Evolutionary conservation across 2,888 invertebrate genomes (phyloP).

Genomic region (Hemicrepidius hirtus): DNA sequence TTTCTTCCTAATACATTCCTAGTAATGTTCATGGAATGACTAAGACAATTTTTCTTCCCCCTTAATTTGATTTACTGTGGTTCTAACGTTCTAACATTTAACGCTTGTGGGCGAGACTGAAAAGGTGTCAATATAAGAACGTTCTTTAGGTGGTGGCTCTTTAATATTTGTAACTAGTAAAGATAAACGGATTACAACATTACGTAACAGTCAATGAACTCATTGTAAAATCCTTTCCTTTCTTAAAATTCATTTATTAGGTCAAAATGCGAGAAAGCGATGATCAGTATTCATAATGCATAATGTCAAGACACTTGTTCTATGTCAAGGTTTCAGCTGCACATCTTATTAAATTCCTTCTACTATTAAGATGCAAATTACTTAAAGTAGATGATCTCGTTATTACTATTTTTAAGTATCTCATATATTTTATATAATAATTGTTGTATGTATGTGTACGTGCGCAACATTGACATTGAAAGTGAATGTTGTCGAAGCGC

Average conservation of each 20-base stretch:
- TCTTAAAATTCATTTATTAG: conserved; percentile 9
- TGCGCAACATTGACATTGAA: conserved; percentile 5
- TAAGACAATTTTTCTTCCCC: too few relatives aligned
- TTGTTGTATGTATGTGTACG: too few relatives aligned
- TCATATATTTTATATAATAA: too few relatives aligned
- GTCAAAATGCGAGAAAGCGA: conserved; percentile 12
- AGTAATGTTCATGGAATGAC: too few relatives aligned
- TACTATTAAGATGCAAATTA: background rate
- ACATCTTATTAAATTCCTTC: conserved; percentile 20
- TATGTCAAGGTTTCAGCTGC: conserved; percentile 22
- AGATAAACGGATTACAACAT: conserved; percentile 50
- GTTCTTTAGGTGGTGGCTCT: background rate
- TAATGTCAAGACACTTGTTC: conserved; percentile 30
- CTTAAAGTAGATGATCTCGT: too few relatives aligned
- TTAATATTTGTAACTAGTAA: background rate
- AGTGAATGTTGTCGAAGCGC: background rate
- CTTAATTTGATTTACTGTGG: too few relatives aligned
- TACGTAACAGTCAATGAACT: conserved; percentile 4
- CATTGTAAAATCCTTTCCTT: conserved; percentile 17
- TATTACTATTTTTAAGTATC: too few relatives aligned
- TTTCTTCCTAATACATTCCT: too few relatives aligned
- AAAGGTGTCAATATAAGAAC: too few relatives aligned
- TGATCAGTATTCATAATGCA: background rate
- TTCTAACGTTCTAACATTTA: too few relatives aligned
- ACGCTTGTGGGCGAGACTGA: too few relatives aligned